Evolutionary conservation across 2,888 invertebrate genomes (phyloP).

Genomic region (Ellobium chinense): DNA sequence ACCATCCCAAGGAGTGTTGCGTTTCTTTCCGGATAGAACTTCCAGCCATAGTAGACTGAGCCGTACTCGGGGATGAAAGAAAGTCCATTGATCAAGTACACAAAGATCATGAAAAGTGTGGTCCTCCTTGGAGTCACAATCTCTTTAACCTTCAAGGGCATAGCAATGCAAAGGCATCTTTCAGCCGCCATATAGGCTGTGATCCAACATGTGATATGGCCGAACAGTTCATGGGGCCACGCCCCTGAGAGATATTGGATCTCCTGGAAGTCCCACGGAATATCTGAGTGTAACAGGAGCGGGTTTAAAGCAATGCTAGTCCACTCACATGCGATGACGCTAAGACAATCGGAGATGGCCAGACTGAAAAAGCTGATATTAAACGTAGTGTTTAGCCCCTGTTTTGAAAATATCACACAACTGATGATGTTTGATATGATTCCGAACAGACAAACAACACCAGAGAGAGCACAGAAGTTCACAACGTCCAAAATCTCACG

Average conservation of each 20-base stretch:
- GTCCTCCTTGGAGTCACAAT: slow-evolving; percentile 3
- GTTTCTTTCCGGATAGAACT: not conserved
- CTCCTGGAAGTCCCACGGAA: not conserved
- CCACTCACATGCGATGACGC: not conserved
- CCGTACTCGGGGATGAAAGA: not conserved
- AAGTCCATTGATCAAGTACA: not conserved
- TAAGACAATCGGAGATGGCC: slow-evolving; percentile 10
- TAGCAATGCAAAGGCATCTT: slow-evolving; percentile 2
- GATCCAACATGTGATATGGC: not conserved
- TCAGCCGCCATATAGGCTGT: not conserved
- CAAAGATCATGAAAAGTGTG: not conserved
- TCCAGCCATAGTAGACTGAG: not conserved
- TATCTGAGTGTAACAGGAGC: not conserved
- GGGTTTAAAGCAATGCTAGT: not conserved
- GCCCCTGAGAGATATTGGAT: not conserved
- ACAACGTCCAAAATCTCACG: not conserved
- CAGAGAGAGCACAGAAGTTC: not conserved
- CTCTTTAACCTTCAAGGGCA: slow-evolving; percentile 8
- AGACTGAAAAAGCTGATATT: slow-evolving; percentile 24
- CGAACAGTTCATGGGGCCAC: not conserved
- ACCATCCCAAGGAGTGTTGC: not conserved
- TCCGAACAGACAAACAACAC: not conserved
- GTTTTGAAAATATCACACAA: not conserved
- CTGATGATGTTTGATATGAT: slow-evolving; percentile 1
- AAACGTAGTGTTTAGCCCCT: slow-evolving; percentile 7